phyloP scores from a whole-genome alignment of 2,888 invertebrate species.

The Zaprionus lineosus region DNA sequence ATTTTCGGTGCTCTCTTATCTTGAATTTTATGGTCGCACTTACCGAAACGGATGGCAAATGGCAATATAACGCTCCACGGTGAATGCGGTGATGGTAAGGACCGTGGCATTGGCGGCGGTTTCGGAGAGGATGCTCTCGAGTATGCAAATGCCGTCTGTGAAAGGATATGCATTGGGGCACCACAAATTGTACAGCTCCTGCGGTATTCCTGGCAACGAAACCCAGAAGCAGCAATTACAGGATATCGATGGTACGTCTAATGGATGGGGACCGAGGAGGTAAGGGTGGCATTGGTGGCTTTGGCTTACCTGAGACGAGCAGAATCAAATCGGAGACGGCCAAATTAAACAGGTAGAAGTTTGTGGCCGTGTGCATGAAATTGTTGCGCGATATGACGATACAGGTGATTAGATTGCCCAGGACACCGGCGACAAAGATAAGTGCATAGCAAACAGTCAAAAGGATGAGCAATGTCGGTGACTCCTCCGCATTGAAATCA shows the following conservation, averaged over 20 bases:
- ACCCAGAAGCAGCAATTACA: not conserved
- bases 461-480: slow-evolving; percentile 79
- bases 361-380: slow-evolving; percentile 92
- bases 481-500: slow-evolving; percentile 38
- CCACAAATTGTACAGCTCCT: slow-evolving; percentile 90
- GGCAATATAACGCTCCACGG: slow-evolving; percentile 93
- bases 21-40: too few relatives aligned
- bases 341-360: slow-evolving; percentile 92
- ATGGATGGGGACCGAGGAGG: too few relatives aligned
- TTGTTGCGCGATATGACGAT: slow-evolving; percentile 91
- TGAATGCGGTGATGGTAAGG: slow-evolving; percentile 93
- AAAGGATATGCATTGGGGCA: slow-evolving; percentile 89
- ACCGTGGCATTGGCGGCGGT: slow-evolving; percentile 94
- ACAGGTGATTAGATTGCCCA: slow-evolving; percentile 93
- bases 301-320: slow-evolving; percentile 87
- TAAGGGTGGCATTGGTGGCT: too few relatives aligned
- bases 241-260: slow-evolving; percentile 39
- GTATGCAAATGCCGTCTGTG: slow-evolving; percentile 90
- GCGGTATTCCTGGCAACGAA: slow-evolving; percentile 86
- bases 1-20: too few relatives aligned
- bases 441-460: slow-evolving; percentile 88
- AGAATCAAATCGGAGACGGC: slow-evolving; percentile 92
- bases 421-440: slow-evolving; percentile 87
- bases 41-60: slow-evolving; percentile 91
- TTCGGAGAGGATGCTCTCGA: slow-evolving; percentile 90